Evolutionary conservation across 2,888 invertebrate species (phyloP).

Genomic region (Macrophya annulata): DNA sequence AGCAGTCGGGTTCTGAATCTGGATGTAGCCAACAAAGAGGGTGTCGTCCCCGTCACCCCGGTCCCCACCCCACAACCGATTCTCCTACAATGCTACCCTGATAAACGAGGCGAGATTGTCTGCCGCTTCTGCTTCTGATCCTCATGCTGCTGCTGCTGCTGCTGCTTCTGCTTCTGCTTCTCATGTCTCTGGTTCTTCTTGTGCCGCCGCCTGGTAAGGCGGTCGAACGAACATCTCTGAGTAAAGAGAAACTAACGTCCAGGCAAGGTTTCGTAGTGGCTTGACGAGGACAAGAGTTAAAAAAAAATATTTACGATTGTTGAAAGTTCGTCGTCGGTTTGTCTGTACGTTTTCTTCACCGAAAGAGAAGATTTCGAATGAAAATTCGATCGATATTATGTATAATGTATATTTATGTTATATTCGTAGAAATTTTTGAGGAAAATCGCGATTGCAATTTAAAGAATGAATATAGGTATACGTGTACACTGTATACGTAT

Average conservation of each 20-base stretch:
- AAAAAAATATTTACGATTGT: constrained; percentile 32
- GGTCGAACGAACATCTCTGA: constrained; percentile 18
- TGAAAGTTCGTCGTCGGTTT: constrained; percentile 65
- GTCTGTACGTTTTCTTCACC: constrained; percentile 49
- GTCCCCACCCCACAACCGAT: constrained; percentile 71
- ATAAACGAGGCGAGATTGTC: constrained; percentile 79
- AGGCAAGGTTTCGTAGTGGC: not conserved
- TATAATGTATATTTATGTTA: not conserved
- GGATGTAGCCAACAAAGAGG: constrained; percentile 77
- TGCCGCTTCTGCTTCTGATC: constrained; percentile 65
- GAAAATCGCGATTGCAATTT: not conserved
- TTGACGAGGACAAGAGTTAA: constrained; percentile 10
- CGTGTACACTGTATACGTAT: not conserved
- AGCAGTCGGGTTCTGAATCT: constrained; percentile 72
- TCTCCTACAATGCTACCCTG: constrained; percentile 75
- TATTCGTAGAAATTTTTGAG: not conserved
- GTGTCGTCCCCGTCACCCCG: constrained; percentile 68
- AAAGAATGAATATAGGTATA: not conserved
- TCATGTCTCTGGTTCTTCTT: constrained; percentile 54
- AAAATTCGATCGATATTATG: not conserved
- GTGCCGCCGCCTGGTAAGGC: constrained; percentile 20
- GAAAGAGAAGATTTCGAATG: constrained; percentile 16
- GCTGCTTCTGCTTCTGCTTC: constrained; percentile 44
- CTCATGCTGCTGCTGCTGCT: constrained; percentile 56
- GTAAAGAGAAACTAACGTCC: constrained; percentile 25